These are phyloP conservation scores for Ennomos erosarius DNA, from an alignment of 2,888 invertebrate genomes.

Conservation along the genomic window DNA sequence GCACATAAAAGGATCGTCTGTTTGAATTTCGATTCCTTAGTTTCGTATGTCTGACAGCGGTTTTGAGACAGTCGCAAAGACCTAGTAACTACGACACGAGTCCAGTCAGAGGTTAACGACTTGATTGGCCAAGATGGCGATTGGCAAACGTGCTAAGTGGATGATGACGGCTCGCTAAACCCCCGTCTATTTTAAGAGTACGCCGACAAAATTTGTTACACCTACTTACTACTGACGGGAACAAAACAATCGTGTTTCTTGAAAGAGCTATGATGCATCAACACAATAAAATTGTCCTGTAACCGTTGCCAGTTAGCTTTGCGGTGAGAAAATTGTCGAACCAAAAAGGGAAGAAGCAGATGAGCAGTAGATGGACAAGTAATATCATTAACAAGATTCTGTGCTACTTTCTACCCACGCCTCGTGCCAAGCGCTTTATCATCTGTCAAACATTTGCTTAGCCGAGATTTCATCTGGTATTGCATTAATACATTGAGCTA, in stretches of 20 bases:
- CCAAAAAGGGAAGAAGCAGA: constrained; percentile 50
- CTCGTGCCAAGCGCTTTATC: constrained; percentile 63
- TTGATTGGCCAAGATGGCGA: constrained; percentile 79
- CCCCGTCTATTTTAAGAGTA: constrained; percentile 56
- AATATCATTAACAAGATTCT: constrained; percentile 59
- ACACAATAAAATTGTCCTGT: constrained; percentile 14
- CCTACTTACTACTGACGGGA: constrained; percentile 14
- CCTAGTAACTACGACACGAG: constrained; percentile 42
- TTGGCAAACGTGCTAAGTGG: constrained; percentile 78
- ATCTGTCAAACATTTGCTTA: constrained; percentile 70
- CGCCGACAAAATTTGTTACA: constrained; percentile 34
- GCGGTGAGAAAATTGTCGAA: constrained; percentile 51
- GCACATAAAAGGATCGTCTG: constrained; percentile 32
- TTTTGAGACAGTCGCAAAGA: constrained; percentile 22
- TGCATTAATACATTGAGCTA: constrained; percentile 49
- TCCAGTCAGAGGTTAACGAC: constrained; percentile 72
- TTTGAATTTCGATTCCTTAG: constrained; percentile 31
- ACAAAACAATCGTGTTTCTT: constrained; percentile 29
- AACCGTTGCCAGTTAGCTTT: constrained; percentile 11
- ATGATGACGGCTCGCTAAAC: constrained; percentile 69
- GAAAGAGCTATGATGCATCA: constrained; percentile 29
- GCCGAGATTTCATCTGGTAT: constrained; percentile 65
- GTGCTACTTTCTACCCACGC: constrained; percentile 65
- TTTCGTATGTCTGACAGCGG: constrained; percentile 28
- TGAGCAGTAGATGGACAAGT: constrained; percentile 61